Conservation (phyloP, 2,797 vertebrate species). For the Centroberyx gerrardi region DNA sequence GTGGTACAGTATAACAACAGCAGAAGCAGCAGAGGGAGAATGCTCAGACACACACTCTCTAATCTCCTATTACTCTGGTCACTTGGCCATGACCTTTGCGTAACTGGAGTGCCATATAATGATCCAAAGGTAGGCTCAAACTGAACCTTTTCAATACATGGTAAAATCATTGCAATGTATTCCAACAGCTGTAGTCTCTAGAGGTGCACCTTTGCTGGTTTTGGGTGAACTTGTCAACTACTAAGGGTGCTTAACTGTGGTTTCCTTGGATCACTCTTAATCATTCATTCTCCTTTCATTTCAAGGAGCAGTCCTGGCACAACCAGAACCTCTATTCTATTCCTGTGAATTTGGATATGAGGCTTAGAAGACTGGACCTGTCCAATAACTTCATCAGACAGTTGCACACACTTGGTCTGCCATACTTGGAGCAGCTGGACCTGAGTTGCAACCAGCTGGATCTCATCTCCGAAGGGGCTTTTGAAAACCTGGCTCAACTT, state of each 20-base stretch:
- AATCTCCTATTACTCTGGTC: slow-evolving; percentile 74
- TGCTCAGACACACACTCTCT: slow-evolving; percentile 66
- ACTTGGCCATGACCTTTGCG: slow-evolving; percentile 46
- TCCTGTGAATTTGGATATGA: slow-evolving; percentile 79
- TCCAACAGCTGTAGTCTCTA: neutral
- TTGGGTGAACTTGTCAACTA: slow-evolving; percentile 16
- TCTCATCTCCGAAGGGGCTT: slow-evolving; percentile 77
- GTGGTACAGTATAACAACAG: slow-evolving; percentile 51
- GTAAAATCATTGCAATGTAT: slow-evolving; percentile 2
- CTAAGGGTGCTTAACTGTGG: slow-evolving; percentile 27
- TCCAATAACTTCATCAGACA: slow-evolving; percentile 89
- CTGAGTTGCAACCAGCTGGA: slow-evolving; percentile 86
- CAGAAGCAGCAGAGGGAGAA: slow-evolving; percentile 61
- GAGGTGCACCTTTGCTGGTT: neutral
- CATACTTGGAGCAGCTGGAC: slow-evolving; percentile 83
- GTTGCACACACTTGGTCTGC: slow-evolving; percentile 75
- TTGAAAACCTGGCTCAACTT: slow-evolving; percentile 81
- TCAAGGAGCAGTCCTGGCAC: slow-evolving; percentile 81
- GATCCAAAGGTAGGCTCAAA: slow-evolving; percentile 71
- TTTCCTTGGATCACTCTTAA: slow-evolving; percentile 34
- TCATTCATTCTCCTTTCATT: slow-evolving; percentile 64
- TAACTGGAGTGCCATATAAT: slow-evolving; percentile 40
- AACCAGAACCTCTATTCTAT: slow-evolving; percentile 79
- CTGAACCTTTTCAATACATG: neutral
- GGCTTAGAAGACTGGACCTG: slow-evolving; percentile 83